Conservation (phyloP, 64 coral and sea anemone genomes). For the Montipora cactus region DNA sequence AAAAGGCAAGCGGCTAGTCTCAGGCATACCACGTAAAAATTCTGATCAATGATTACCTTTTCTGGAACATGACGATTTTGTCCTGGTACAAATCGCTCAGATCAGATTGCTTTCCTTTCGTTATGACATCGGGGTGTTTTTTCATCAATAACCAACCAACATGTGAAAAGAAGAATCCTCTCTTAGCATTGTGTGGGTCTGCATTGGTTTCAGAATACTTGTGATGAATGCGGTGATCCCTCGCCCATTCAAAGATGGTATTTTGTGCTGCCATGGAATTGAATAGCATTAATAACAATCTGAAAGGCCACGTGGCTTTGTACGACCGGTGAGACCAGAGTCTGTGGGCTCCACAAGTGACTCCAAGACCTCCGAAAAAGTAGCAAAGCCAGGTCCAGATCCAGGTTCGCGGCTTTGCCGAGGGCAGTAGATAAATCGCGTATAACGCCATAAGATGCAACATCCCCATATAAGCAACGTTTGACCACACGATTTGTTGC, state of each 20-base stretch:
- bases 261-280: conserved; percentile 76
- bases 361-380: conserved; percentile 54
- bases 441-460: conserved; percentile 79
- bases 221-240: conserved; percentile 92
- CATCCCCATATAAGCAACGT: conserved; percentile 68
- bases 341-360: conserved; percentile 82
- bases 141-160: conserved; percentile 82
- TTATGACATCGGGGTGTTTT: conserved; percentile 86
- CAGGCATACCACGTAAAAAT: background rate
- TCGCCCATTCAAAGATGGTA: conserved; percentile 88
- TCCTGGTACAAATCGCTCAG: conserved; percentile 87
- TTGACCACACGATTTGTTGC: conserved; percentile 74
- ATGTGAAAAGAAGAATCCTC: conserved; percentile 86
- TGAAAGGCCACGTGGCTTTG: conserved; percentile 82
- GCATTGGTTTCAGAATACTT: conserved; percentile 87
- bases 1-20: too few relatives aligned
- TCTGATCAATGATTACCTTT: conserved; percentile 50
- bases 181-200: conserved; percentile 87
- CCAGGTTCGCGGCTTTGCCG: conserved; percentile 70
- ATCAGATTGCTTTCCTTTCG: conserved; percentile 72
- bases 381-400: conserved; percentile 52
- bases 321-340: conserved; percentile 84
- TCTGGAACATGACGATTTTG: conserved; percentile 83
- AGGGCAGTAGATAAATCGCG: conserved; percentile 73
- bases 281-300: conserved; percentile 51